Evolutionary conservation across 2,888 invertebrate genomes (phyloP), one percentile per base, ranked within the genome.

Genomic region (Dynastes grantii): DNA sequence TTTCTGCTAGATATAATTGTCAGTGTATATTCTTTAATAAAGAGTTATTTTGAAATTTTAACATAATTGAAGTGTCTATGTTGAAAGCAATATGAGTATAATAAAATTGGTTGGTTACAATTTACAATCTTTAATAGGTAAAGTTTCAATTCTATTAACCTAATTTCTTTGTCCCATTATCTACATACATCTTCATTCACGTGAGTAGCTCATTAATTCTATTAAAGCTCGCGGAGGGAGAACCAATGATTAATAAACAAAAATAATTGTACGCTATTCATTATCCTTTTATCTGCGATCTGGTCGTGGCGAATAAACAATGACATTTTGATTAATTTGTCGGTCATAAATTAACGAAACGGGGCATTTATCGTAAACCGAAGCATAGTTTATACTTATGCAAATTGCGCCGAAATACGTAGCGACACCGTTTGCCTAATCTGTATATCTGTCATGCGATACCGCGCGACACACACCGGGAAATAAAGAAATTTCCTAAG

Each of bases 381-480:
- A 58, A 58, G 55, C 16, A 58, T 58, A 58, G n/a, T 58, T 58
- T 22, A 58, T 53, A 16, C 53, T 22, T 16, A 58, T 22, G 55
- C 55, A 58, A 58, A 58, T 58, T 22, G n/a, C 55, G 55, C 55
- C 55, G 22, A n/a, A 16, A 22, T 58, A 58, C n/a, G 22, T 27
- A 58, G 55, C n/a, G 22, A 16, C 16, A 27, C 22, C 55, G 55
- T 58, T 58, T 27, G 13, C 55, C 55, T 58, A 58, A 58, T 58
- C 55, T 58, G 55, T 58, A 58, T 58, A 58, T 58, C 55, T 58
- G 55, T 58, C 55, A 58, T 58, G 55, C 55, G 55, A 58, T 58
- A 58, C 22, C 22, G 55, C 55, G 32, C 22, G 8, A 58, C 55
- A 58, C 22, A 45, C n/a, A 45, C 22, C 22, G 22, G 5, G 8